Evolutionary conservation across 2,113 vertebrate species (phyloP).

Genomic region (Thryonomys swinderianus): DNA sequence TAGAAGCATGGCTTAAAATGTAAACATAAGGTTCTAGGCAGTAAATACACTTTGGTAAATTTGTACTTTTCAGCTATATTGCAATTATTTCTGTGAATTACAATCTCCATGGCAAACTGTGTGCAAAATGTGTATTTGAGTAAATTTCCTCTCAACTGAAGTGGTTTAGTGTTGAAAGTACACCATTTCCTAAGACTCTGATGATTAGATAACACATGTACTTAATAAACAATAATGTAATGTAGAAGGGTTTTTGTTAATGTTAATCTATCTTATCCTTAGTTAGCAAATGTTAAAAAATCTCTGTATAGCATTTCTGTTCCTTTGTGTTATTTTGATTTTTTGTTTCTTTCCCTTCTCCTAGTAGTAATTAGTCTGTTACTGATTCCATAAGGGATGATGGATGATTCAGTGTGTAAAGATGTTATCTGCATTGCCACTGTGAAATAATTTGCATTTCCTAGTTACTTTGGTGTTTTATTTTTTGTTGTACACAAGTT

Average conservation of each 20-base stretch:
- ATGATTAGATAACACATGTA: neutral
- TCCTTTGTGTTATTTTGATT: neutral
- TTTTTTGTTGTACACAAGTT: slow-evolving; percentile 47
- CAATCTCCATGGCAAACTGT: neutral
- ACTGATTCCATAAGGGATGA: too few species aligned
- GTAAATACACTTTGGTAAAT: neutral
- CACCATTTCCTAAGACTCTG: neutral
- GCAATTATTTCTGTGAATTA: neutral
- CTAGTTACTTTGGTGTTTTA: slow-evolving; percentile 13
- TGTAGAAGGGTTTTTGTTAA: neutral
- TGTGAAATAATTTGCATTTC: too few species aligned
- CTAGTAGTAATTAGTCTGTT: neutral
- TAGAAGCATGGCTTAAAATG: neutral
- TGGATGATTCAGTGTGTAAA: too few species aligned
- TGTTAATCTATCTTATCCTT: neutral
- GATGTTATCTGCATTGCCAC: too few species aligned
- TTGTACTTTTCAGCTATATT: neutral
- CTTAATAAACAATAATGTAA: neutral
- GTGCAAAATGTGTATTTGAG: neutral
- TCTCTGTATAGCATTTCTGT: too few species aligned
- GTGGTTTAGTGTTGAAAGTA: neutral
- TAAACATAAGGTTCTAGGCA: neutral
- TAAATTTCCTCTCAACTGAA: neutral
- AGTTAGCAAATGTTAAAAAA: too few species aligned
- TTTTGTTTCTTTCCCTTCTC: neutral